These are phyloP conservation scores for Phrynosoma platyrhinos DNA, from an alignment of 2,113 vertebrate genomes.

Conservation along the genomic window DNA sequence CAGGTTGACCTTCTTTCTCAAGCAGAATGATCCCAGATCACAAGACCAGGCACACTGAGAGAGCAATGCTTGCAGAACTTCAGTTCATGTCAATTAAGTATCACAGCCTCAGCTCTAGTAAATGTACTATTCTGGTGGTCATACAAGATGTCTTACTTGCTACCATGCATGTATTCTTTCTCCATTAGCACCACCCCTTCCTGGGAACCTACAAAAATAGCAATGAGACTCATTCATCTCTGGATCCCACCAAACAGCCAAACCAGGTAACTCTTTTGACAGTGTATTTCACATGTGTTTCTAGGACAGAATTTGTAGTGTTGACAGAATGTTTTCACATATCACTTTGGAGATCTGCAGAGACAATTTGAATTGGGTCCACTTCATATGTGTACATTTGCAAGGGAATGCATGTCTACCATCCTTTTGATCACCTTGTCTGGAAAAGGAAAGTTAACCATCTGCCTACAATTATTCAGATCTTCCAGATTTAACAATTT, in stretches of 20 bases:
- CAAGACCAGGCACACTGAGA: not conserved
- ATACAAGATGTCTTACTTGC: not conserved
- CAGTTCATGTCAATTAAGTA: not conserved
- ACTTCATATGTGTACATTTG: not conserved
- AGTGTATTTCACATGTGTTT: not conserved
- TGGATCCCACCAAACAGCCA: constrained; percentile 70
- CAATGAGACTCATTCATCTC: constrained; percentile 77
- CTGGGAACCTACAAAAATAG: constrained; percentile 86
- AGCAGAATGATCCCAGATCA: not conserved
- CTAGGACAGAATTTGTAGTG: not conserved
- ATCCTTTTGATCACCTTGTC: no score
- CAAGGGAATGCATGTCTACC: no score
- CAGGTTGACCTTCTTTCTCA: not conserved
- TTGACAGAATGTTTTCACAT: fast-evolving
- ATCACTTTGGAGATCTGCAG: not conserved
- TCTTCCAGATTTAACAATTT: no score
- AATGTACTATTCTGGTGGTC: not conserved
- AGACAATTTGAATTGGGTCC: not conserved
- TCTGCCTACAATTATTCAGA: no score
- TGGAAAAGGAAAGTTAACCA: no score
- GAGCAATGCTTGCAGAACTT: constrained; percentile 8
- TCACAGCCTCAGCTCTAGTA: not conserved
- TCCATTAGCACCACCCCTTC: constrained; percentile 80
- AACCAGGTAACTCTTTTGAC: constrained; percentile 73
- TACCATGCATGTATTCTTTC: constrained; percentile 33